Evolutionary conservation across 2,888 invertebrate species (phyloP), one percentile per base, ranked within the genome.

Genomic region (Lasioglossum lativentre): DNA sequence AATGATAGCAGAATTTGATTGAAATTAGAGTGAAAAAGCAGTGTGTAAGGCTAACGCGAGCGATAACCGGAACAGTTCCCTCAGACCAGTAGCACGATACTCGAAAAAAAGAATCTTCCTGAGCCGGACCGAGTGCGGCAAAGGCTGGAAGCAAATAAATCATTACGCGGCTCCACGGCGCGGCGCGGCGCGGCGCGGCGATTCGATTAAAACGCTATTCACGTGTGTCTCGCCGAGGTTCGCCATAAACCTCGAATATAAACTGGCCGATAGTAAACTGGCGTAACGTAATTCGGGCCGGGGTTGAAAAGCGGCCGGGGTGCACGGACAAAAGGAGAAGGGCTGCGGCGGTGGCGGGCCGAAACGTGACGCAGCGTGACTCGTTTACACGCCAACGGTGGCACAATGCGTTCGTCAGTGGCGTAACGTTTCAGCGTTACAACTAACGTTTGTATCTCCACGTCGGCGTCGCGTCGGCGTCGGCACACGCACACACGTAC

Each of bases 361-460:
- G 90, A 89, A 91, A 90, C 91, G 91, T 93, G 92, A 93, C 93
- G 91, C 90, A 93, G 93, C 93, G 93, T 93, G 94, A 93, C 92
- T 94, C 91, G 92, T 90, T 94, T 94, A 92, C 91, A 92, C 91
- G 90, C 86, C 84, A n/a, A 88, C 89, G 88, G 88, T 90, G 86
- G 89, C 91, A 94, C 93, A 94, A 94, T 94, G 90, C 89, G 91
- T 92, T 93, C 93, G 93, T 93, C 94, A 94, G 91, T 89, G 89
- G 88, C 88, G 90, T 86, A 89, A 85, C 83, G 71, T 66, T 73
- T 85, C 85, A 74, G 75, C 47, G 40, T 75, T 30, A 68, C 70
- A 68, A 38, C 68, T 68, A 40, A 40, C 12, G 52, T 74, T 74
- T 47, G 45, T 72, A 72, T 47, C 34, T 30, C 23, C 34, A 23